These are phyloP conservation scores for Numenius arquata DNA, from an alignment of 2,113 vertebrate genomes.

Conservation along the genomic window DNA sequence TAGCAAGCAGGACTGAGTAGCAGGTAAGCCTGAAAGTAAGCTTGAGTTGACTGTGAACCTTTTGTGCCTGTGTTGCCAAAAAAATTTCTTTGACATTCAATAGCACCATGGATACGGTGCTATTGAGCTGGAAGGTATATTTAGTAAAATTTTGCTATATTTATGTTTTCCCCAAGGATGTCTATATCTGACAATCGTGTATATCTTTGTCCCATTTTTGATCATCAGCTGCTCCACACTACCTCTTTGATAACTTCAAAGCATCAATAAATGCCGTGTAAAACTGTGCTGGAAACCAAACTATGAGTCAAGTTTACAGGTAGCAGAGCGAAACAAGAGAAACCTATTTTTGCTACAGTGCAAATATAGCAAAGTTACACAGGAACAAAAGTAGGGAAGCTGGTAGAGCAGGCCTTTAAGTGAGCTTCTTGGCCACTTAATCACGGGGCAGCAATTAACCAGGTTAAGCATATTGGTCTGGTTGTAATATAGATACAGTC, in stretches of 20 bases:
- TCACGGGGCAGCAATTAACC: not conserved
- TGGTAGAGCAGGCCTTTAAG: not conserved
- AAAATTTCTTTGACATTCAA: not conserved
- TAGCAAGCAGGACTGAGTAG: not conserved
- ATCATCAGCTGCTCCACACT: not conserved
- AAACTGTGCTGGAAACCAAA: not conserved
- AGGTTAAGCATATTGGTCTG: not conserved
- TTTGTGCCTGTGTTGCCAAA: not conserved
- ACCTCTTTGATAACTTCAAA: not conserved
- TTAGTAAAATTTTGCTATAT: not conserved
- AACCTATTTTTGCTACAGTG: not conserved
- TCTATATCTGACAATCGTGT: fast-evolving
- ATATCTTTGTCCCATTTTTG: not conserved
- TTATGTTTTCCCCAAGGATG: not conserved
- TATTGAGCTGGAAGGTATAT: not conserved
- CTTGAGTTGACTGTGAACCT: not conserved
- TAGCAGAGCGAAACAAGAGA: not conserved
- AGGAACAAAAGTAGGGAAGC: not conserved
- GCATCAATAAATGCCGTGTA: not conserved
- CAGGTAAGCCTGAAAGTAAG: not conserved
- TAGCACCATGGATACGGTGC: not conserved
- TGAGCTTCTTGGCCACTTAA: not conserved
- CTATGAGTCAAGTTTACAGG: not conserved
- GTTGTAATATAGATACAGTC: not conserved
- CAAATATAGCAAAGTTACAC: not conserved